Percentiles rank a stretch among this genome's conserved stretches.
Evolutionary conservation across 2,113 vertebrate species (phyloP).

Genomic region (Monarcha castaneiventris): DNA sequence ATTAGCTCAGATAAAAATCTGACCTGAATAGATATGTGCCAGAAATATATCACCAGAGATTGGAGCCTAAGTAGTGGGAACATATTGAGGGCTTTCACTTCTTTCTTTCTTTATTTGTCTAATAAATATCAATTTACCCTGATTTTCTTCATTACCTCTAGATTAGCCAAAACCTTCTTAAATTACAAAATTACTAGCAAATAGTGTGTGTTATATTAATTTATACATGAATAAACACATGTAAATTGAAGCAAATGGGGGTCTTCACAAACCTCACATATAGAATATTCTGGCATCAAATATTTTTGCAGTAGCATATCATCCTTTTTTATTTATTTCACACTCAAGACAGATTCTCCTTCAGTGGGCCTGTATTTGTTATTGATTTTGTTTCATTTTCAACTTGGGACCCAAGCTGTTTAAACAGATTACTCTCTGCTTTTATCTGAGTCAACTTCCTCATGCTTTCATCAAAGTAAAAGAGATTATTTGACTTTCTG

Average conservation of each 20-base stretch:
- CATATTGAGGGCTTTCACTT: neutral
- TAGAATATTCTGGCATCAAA: neutral
- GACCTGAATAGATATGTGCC: neutral
- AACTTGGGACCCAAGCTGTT: constrained; percentile 53
- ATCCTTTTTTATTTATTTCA: neutral
- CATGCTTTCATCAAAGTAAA: constrained; percentile 47
- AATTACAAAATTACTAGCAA: neutral
- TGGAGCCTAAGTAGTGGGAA: neutral
- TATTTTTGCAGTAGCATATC: neutral
- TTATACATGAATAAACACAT: neutral
- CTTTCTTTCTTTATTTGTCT: constrained; percentile 1
- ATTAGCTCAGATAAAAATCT: neutral
- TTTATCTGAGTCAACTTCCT: constrained; percentile 55
- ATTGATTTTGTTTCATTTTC: constrained; percentile 55
- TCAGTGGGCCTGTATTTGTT: neutral
- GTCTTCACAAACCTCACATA: neutral
- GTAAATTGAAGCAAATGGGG: neutral
- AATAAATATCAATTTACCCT: neutral
- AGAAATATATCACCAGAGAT: neutral
- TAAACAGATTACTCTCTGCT: constrained; percentile 55
- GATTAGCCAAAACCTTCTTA: neutral
- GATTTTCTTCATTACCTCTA: neutral
- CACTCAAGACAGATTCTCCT: neutral
- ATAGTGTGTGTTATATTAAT: neutral
- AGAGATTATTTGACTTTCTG: constrained; percentile 48